Conservation (phyloP, 1,140 invertebrate genomes). For the Drosophila orena region DNA sequence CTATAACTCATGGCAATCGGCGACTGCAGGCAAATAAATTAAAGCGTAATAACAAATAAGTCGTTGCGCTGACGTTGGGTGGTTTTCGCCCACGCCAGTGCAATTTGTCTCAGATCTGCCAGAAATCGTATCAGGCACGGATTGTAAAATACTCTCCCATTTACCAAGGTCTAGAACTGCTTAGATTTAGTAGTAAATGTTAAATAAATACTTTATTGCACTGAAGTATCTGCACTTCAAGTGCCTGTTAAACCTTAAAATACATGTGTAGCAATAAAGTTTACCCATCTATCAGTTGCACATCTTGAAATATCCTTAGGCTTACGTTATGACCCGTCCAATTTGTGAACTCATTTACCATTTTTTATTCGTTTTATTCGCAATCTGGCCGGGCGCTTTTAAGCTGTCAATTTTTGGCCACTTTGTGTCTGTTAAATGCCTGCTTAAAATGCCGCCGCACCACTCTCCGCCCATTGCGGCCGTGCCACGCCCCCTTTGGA, state of each 20-base stretch:
- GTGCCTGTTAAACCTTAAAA: too few relatives aligned
- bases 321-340: slow-evolving; percentile 1
- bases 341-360: slow-evolving; percentile 16
- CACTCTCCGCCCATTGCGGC: slow-evolving; percentile 42
- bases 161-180: too few relatives aligned
- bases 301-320: neutral
- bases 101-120: slow-evolving; percentile 22
- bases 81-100: slow-evolving; percentile 54
- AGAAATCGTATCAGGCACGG: neutral
- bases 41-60: slow-evolving; percentile 83
- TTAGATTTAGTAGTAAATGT: too few relatives aligned
- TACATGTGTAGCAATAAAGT: neutral
- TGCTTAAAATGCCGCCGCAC: slow-evolving; percentile 50
- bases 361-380: slow-evolving; percentile 16
- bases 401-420: slow-evolving; percentile 77
- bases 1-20: slow-evolving; percentile 76
- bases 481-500: slow-evolving; percentile 17
- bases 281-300: neutral
- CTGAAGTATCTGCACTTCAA: neutral
- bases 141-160: neutral
- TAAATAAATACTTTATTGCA: too few relatives aligned
- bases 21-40: slow-evolving; percentile 71
- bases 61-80: slow-evolving; percentile 55
- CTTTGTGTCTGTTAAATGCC: slow-evolving; percentile 73
- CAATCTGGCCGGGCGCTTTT: slow-evolving; percentile 50